These are phyloP conservation scores for Lasioglossum pauxillum DNA, from an alignment of 2,888 invertebrate species.

Conservation along the genomic window DNA sequence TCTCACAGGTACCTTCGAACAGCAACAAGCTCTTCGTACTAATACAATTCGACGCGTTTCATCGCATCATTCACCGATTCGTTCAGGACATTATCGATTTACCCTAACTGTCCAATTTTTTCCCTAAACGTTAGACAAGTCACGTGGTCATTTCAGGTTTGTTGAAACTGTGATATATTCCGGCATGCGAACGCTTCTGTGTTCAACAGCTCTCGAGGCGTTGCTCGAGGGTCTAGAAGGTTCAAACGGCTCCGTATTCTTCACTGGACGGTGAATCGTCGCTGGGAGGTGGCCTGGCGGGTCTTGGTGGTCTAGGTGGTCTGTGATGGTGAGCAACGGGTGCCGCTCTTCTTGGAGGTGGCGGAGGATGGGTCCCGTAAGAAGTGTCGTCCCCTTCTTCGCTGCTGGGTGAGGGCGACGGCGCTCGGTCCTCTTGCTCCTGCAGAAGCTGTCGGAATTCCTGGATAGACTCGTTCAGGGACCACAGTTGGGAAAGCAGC, in stretches of 20 bases:
- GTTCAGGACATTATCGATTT: neutral
- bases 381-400: conserved; percentile 84
- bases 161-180: conserved; percentile 39
- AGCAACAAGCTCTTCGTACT: conserved; percentile 31
- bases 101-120: conserved; percentile 14
- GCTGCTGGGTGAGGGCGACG: conserved; percentile 85
- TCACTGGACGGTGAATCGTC: conserved; percentile 84
- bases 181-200: conserved; percentile 36
- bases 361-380: conserved; percentile 84
- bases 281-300: conserved; percentile 80
- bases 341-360: conserved; percentile 84
- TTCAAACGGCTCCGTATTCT: conserved; percentile 82
- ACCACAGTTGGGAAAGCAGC: conserved; percentile 95
- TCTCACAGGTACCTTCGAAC: conserved; percentile 47
- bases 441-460: conserved; percentile 91
- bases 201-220: neutral
- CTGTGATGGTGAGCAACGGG: conserved; percentile 77
- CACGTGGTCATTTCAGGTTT: conserved; percentile 25
- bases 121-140: conserved; percentile 18
- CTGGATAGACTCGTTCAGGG: conserved; percentile 95
- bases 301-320: conserved; percentile 79
- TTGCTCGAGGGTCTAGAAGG: conserved; percentile 4
- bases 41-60: conserved; percentile 21
- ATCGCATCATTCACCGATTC: conserved; percentile 17
- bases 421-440: conserved; percentile 86